phyloP scores from a whole-genome alignment of 2,888 invertebrate genomes.

The Ashinkailepas kermadecensis region DNA sequence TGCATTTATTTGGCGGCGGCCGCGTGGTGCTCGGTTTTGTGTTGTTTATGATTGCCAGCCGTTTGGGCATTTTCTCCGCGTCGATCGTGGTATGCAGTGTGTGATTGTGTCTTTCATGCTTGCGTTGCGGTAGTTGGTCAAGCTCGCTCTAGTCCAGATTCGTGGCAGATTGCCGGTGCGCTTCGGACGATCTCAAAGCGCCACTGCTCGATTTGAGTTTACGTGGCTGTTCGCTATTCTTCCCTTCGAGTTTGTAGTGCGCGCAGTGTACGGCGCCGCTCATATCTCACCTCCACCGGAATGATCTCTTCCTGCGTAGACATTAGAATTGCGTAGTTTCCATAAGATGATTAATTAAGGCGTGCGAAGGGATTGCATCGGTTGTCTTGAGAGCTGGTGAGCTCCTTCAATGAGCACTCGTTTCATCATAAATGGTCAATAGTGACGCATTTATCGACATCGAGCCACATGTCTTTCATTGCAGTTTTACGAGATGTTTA shows the following conservation, averaged over 20 bases:
- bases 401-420: too few relatives aligned
- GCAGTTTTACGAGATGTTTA: not conserved
- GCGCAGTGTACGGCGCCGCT: not conserved
- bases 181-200: not conserved
- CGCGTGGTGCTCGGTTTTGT: not conserved
- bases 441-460: not conserved
- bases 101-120: not conserved
- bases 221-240: too few relatives aligned
- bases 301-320: slow-evolving; percentile 4
- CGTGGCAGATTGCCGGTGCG: not conserved
- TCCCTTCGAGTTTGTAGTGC: not conserved
- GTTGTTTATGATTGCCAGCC: not conserved
- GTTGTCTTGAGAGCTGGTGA: too few relatives aligned
- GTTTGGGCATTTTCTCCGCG: not conserved
- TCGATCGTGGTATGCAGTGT: not conserved
- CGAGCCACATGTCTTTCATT: slow-evolving; percentile 8
- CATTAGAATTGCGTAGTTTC: not conserved
- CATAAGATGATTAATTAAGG: too few relatives aligned
- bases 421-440: not conserved
- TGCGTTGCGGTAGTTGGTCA: not conserved
- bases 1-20: not conserved
- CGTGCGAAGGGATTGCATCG: too few relatives aligned
- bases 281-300: not conserved
- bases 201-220: too few relatives aligned
- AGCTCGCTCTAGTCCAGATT: not conserved